These are phyloP conservation scores for Drosophila azteca DNA, from an alignment of 1,140 invertebrate species.

Conservation along the genomic window DNA sequence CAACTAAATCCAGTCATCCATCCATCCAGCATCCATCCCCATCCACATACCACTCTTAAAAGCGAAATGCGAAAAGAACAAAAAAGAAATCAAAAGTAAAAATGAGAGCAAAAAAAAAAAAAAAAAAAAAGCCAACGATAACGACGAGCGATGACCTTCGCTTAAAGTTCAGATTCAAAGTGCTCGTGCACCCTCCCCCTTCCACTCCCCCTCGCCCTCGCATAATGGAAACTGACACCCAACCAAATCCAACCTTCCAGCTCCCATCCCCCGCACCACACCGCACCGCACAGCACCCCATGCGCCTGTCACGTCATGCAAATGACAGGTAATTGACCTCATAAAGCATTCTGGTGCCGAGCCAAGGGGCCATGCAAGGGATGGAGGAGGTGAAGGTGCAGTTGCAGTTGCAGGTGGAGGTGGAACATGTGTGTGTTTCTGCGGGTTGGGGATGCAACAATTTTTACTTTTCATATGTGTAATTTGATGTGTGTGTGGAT, in stretches of 20 bases:
- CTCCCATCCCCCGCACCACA: conserved; percentile 2
- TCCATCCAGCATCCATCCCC: too few relatives aligned
- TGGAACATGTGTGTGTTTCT: neutral
- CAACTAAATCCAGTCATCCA: too few relatives aligned
- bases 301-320: conserved; percentile 63
- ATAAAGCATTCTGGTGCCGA: conserved; percentile 53
- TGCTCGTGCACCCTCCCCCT: neutral
- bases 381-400: too few relatives aligned
- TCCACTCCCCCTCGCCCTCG: neutral
- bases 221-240: conserved; percentile 68
- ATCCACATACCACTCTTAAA: conserved; percentile 10
- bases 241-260: conserved; percentile 28
- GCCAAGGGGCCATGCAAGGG: neutral
- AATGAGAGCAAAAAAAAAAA: conserved; percentile 31
- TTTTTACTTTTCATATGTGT: conserved; percentile 73
- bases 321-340: conserved; percentile 82
- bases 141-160: conserved; percentile 67
- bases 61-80: conserved; percentile 36
- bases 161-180: conserved; percentile 67
- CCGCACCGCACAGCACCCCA: neutral
- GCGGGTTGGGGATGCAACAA: conserved; percentile 60
- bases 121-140: conserved; percentile 35
- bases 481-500: conserved; percentile 59
- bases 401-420: too few relatives aligned
- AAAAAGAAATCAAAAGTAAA: conserved; percentile 48